These are phyloP conservation scores for Dinoponera quadriceps DNA, from an alignment of 1,140 invertebrate genomes.

Conservation along the genomic window DNA sequence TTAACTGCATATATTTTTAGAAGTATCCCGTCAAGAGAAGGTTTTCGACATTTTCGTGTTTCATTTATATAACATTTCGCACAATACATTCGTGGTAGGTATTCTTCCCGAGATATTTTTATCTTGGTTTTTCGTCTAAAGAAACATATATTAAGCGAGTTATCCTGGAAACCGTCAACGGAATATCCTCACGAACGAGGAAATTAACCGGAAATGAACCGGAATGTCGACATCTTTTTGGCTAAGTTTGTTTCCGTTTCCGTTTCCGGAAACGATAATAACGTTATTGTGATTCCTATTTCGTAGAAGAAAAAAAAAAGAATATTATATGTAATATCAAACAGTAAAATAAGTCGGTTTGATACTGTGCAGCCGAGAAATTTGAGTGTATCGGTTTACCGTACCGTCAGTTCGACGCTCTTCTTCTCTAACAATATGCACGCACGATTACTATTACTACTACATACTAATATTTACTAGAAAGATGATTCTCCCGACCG, in stretches of 20 bases:
- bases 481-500: too few species aligned
- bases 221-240: not conserved
- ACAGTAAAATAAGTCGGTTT: not conserved
- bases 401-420: too few species aligned
- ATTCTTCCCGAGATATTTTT: not conserved
- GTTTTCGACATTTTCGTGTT: not conserved
- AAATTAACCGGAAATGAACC: not conserved
- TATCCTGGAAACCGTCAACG: not conserved
- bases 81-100: not conserved
- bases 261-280: not conserved
- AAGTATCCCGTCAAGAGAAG: not conserved
- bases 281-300: not conserved
- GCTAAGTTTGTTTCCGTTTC: not conserved
- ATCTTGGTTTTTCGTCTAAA: not conserved
- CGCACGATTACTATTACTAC: too few species aligned
- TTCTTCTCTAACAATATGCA: too few species aligned
- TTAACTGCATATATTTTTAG: slow-evolving; percentile 9
- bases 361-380: too few species aligned
- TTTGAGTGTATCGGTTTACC: not conserved
- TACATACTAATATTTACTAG: too few species aligned
- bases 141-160: not conserved
- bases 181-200: slow-evolving; percentile 3
- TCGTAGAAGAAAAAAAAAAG: slow-evolving; percentile 24
- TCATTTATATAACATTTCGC: not conserved
- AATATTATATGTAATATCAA: not conserved